Percentiles rank a stretch among this genome's conserved stretches.
Evolutionary conservation across 2,797 vertebrate species (phyloP).

Genomic region (Gouania willdenowi): DNA sequence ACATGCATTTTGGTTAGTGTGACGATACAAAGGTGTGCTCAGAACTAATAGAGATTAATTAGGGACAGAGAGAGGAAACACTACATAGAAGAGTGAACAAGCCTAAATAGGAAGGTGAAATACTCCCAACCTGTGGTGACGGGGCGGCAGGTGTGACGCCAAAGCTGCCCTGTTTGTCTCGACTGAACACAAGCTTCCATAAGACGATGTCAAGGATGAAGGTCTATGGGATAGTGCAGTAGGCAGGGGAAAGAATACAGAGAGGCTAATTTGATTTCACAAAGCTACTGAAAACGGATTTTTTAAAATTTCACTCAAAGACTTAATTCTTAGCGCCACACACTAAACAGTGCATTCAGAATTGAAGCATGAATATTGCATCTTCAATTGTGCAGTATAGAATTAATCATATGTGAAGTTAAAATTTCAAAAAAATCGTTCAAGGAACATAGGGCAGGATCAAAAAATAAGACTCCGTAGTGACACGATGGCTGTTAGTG

Average conservation of each 20-base stretch:
- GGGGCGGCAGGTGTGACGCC: constrained; percentile 81
- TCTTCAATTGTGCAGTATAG: constrained; percentile 22
- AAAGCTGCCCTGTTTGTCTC: constrained; percentile 93
- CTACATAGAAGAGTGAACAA: constrained; percentile 50
- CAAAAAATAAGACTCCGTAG: too few relatives aligned
- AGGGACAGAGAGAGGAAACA: constrained; percentile 39
- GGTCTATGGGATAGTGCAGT: constrained; percentile 89
- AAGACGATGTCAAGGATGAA: constrained; percentile 98
- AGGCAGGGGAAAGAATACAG: constrained; percentile 81
- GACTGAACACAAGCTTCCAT: constrained; percentile 97
- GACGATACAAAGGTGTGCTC: constrained; percentile 30
- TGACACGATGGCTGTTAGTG: too few relatives aligned
- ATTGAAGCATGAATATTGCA: neutral
- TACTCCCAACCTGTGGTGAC: constrained; percentile 93
- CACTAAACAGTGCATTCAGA: constrained; percentile 9
- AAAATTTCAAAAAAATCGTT: constrained; percentile 5
- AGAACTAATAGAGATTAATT: constrained; percentile 16
- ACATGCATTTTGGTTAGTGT: constrained; percentile 49
- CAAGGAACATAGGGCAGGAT: too few relatives aligned
- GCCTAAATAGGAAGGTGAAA: constrained; percentile 65
- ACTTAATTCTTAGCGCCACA: too few relatives aligned
- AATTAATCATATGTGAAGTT: constrained; percentile 37
- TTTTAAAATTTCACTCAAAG: too few relatives aligned
- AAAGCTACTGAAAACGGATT: constrained; percentile 24
- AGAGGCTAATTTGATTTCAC: constrained; percentile 78